Conservation (phyloP, 2,888 invertebrate species). For the Dione juno region DNA sequence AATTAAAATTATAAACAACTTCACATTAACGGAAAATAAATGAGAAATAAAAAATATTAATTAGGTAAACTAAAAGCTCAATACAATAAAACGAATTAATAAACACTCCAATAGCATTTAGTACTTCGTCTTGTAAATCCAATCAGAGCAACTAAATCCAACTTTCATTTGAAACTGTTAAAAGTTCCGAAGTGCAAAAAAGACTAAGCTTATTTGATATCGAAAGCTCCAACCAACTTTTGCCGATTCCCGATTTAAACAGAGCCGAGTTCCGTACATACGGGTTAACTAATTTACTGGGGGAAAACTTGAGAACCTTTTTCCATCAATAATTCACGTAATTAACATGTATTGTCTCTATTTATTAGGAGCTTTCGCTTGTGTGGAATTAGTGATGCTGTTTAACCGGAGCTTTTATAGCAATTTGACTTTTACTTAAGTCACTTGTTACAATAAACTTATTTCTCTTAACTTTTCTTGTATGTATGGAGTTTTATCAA, state of each 20-base stretch:
- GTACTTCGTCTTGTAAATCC: constrained; percentile 12
- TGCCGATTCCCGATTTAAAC: constrained; percentile 43
- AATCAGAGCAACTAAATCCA: constrained; percentile 13
- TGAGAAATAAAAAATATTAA: background rate
- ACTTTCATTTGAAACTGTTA: constrained; percentile 26
- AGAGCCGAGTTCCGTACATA: constrained; percentile 47
- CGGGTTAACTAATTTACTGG: constrained; percentile 75
- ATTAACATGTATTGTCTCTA: constrained; percentile 65
- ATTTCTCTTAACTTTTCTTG: background rate
- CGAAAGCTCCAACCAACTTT: constrained; percentile 29
- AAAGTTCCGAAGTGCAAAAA: constrained; percentile 14
- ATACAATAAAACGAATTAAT: constrained; percentile 8
- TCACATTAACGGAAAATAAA: no score
- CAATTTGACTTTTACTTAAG: background rate
- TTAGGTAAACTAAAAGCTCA: background rate
- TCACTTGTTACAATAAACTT: background rate
- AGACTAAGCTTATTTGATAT: constrained; percentile 24
- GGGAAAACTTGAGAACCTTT: constrained; percentile 78
- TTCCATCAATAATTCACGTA: constrained; percentile 79
- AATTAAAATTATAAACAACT: no score
- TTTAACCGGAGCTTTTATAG: constrained; percentile 3
- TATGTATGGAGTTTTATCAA: no score
- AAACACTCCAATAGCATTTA: constrained; percentile 12
- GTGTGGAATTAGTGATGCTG: constrained; percentile 12
- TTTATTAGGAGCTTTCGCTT: constrained; percentile 22